These are phyloP conservation scores for Sorex fumeus DNA, from an alignment of 2,113 vertebrate genomes.

Conservation along the genomic window DNA sequence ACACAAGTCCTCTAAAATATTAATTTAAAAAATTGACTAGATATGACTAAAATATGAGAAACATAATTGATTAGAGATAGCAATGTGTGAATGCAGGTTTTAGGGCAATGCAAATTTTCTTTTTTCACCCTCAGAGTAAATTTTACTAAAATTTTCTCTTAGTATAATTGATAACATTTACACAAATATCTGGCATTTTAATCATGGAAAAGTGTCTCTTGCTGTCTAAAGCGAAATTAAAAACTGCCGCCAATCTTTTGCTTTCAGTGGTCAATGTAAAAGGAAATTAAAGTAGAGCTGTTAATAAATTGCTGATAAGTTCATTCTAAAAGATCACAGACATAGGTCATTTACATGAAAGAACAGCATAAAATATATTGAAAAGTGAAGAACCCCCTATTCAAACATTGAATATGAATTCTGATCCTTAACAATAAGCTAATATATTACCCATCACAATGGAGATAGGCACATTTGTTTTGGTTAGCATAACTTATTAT, in stretches of 20 bases:
- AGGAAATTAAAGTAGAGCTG: constrained; percentile 86
- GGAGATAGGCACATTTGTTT: background rate
- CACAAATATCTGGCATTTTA: constrained; percentile 88
- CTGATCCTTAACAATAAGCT: background rate
- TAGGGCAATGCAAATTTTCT: constrained; percentile 30
- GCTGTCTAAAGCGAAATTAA: constrained; percentile 88
- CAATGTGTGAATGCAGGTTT: constrained; percentile 81
- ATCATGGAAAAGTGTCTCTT: constrained; percentile 87
- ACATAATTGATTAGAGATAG: constrained; percentile 67
- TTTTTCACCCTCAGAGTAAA: constrained; percentile 76
- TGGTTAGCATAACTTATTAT: constrained; percentile 17
- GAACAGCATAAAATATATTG: background rate
- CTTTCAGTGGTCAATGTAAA: constrained; percentile 78
- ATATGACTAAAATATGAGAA: constrained; percentile 56
- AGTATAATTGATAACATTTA: constrained; percentile 89
- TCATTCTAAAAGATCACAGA: constrained; percentile 79
- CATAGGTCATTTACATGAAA: constrained; percentile 54
- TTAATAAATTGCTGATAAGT: constrained; percentile 80
- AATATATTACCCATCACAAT: background rate
- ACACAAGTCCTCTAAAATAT: constrained; percentile 62
- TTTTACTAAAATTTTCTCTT: constrained; percentile 84
- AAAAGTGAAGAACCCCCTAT: constrained; percentile 17
- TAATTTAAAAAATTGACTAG: constrained; percentile 73
- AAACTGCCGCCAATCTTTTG: constrained; percentile 85
- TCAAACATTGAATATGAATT: background rate